phyloP scores from a whole-genome alignment of 2,888 invertebrate species.

The Microctonus hyperodae region DNA sequence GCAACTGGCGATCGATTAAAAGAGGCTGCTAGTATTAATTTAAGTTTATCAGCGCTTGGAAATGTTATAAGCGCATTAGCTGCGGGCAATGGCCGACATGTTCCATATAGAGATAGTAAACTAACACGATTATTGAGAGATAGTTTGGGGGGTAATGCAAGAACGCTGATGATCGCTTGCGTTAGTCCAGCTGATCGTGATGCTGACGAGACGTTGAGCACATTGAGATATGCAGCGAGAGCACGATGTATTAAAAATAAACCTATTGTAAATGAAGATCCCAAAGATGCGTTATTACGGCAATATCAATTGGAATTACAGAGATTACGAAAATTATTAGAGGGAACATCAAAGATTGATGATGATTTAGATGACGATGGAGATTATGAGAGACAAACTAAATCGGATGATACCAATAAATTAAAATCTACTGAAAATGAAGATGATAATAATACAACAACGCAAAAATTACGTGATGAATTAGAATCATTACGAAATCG shows the following conservation, averaged over 20 bases:
- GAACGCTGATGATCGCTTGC: constrained; percentile 88
- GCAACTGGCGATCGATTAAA: constrained; percentile 85
- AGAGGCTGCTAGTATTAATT: constrained; percentile 89
- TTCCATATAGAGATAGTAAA: constrained; percentile 85
- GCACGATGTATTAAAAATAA: constrained; percentile 88
- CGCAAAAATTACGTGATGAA: constrained; percentile 53
- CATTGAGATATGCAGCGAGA: constrained; percentile 82
- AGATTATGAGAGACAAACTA: constrained; percentile 21
- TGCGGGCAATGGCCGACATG: constrained; percentile 76
- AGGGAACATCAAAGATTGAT: constrained; percentile 40
- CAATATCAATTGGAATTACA: constrained; percentile 87
- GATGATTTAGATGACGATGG: constrained; percentile 32
- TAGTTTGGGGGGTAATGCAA: constrained; percentile 86
- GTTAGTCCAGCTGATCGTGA: constrained; percentile 83
- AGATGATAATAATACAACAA: constrained; percentile 53
- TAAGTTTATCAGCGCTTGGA: constrained; percentile 85
- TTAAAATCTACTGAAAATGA: constrained; percentile 52
- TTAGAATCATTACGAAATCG: constrained; percentile 46
- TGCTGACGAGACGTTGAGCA: constrained; percentile 84
- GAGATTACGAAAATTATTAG: constrained; percentile 70
- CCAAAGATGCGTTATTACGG: constrained; percentile 84
- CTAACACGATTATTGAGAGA: constrained; percentile 81
- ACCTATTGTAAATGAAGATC: constrained; percentile 87
- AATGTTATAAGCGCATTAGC: constrained; percentile 90
- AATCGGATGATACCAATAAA: constrained; percentile 47